These are phyloP conservation scores for Phoxinus dragarum DNA, from an alignment of 2,797 vertebrate genomes.

Conservation along the genomic window DNA sequence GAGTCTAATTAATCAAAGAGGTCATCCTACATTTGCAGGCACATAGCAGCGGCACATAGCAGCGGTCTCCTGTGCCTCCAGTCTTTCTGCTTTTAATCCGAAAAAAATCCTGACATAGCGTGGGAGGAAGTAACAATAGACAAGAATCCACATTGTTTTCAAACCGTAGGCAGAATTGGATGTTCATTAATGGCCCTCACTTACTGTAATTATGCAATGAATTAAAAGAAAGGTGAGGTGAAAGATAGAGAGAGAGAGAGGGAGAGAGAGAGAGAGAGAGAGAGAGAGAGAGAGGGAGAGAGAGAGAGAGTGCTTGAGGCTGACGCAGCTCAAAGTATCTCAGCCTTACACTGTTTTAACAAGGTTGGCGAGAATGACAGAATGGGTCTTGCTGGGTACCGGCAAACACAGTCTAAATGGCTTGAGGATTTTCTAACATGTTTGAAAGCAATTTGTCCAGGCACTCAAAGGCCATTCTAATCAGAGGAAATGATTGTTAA, in stretches of 20 bases:
- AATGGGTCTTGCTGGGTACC: conserved; percentile 12
- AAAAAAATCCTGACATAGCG: conserved; percentile 17
- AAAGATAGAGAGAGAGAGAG: background rate
- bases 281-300: conserved; percentile 2
- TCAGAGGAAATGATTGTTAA: conserved; percentile 58
- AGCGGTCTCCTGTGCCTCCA: background rate
- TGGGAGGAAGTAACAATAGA: conserved; percentile 32
- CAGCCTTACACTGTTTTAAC: conserved; percentile 26
- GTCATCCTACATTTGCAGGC: conserved; percentile 17
- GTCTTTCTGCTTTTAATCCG: conserved; percentile 21
- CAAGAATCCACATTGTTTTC: conserved; percentile 40
- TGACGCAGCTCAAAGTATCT: conserved; percentile 21
- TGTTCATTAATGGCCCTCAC: conserved; percentile 45
- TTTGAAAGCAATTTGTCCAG: conserved; percentile 60
- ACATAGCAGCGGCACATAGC: conserved; percentile 4
- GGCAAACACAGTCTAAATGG: conserved; percentile 31
- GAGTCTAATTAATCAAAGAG: conserved; percentile 32
- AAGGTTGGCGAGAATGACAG: conserved; percentile 31
- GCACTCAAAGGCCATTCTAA: conserved; percentile 54
- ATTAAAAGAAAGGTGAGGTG: conserved; percentile 37
- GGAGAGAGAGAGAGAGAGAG: background rate
- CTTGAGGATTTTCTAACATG: conserved; percentile 48
- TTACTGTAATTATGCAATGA: conserved; percentile 45
- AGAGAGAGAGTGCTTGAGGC: conserved; percentile 19
- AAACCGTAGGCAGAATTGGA: conserved; percentile 41